phyloP scores from a whole-genome alignment of 2,888 invertebrate genomes.

The Dromius quadrimaculatus region DNA sequence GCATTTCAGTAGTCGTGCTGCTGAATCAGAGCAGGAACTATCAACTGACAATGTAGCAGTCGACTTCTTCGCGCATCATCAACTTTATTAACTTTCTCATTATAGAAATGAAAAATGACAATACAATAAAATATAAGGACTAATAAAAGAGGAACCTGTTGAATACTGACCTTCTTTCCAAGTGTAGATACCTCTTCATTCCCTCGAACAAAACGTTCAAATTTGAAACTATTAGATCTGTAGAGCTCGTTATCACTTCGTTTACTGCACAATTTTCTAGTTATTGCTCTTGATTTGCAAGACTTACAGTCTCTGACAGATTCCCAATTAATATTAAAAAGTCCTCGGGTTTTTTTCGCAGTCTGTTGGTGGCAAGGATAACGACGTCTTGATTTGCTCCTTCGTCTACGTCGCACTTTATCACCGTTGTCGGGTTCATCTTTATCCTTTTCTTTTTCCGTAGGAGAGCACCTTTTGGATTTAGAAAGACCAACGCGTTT shows the following conservation, averaged over 20 bases:
- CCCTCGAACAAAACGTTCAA: constrained; percentile 83
- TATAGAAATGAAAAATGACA: constrained; percentile 17
- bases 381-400: constrained; percentile 63
- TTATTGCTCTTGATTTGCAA: constrained; percentile 71
- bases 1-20: no score
- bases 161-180: constrained; percentile 75
- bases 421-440: constrained; percentile 57
- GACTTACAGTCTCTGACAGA: constrained; percentile 70
- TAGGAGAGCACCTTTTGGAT: constrained; percentile 59
- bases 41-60: no score
- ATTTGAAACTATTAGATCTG: constrained; percentile 89
- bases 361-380: constrained; percentile 55
- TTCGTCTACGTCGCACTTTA: constrained; percentile 59
- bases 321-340: constrained; percentile 70
- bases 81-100: constrained; percentile 44
- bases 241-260: constrained; percentile 87
- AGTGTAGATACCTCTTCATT: constrained; percentile 70
- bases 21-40: no score
- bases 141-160: constrained; percentile 1
- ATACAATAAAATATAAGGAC: neutral
- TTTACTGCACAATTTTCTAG: constrained; percentile 81
- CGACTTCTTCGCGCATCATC: constrained; percentile 32
- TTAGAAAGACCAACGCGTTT: constrained; percentile 66
- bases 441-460: constrained; percentile 34
- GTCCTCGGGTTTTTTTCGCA: constrained; percentile 63